A percentile compares a stretch with the other conserved stretches of the same genome.
Conservation (phyloP, 2,113 vertebrate species). For the Atrichornis clamosus region DNA sequence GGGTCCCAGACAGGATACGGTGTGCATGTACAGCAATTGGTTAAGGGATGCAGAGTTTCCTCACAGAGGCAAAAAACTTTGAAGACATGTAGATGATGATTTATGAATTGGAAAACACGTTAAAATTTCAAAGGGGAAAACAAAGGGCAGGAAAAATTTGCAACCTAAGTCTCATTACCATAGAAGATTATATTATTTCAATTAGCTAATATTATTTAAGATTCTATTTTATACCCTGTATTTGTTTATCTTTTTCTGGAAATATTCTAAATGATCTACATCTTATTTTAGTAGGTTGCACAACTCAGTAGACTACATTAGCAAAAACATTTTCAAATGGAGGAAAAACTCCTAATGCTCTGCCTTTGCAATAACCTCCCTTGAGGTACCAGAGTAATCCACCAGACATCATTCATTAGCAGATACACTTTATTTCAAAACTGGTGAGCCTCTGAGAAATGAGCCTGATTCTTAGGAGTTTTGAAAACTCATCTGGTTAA, state of each 20-base stretch:
- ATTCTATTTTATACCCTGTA: background rate
- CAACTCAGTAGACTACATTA: background rate
- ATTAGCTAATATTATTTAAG: background rate
- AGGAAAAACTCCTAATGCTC: background rate
- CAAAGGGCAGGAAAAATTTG: background rate
- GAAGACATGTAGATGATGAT: fast-evolving
- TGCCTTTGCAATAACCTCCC: background rate
- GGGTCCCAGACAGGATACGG: background rate
- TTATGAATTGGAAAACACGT: fast-evolving
- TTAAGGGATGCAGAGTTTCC: background rate
- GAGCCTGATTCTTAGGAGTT: fast-evolving
- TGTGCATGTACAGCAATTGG: fast-evolving
- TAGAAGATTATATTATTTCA: background rate
- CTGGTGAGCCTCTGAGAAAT: background rate
- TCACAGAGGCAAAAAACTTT: background rate
- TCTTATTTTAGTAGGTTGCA: background rate
- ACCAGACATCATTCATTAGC: background rate
- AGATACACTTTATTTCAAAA: background rate
- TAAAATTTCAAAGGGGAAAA: background rate
- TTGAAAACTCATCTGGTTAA: background rate
- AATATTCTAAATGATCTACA: background rate
- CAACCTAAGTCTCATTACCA: background rate
- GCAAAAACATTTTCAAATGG: background rate
- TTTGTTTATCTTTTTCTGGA: background rate
- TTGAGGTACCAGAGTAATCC: background rate